Conservation (phyloP, 1,140 invertebrate genomes). For the Neuroterus valhalla region DNA sequence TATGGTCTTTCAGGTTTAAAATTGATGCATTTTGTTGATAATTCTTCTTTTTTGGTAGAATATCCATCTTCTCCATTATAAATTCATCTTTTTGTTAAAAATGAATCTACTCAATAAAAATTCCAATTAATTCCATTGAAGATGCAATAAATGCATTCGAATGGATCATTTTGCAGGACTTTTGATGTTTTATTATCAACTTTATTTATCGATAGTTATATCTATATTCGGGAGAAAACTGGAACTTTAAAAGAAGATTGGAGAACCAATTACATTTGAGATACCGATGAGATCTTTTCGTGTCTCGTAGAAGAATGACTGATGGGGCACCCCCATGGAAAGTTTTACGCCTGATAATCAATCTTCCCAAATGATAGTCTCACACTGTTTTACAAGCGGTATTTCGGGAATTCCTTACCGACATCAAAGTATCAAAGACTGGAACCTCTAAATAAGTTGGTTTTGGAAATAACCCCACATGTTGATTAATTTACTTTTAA, state of each 20-base stretch:
- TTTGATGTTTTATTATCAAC: no score
- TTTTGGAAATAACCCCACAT: not conserved
- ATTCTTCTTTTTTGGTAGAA: no score
- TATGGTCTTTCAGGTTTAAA: no score
- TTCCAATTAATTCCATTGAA: no score
- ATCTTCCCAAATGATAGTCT: conserved; percentile 17
- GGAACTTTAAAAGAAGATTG: conserved; percentile 6
- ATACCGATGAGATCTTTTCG: conserved; percentile 26
- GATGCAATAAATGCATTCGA: no score
- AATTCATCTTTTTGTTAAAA: no score
- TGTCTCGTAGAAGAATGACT: conserved; percentile 26
- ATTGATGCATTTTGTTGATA: no score
- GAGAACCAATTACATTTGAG: conserved; percentile 16
- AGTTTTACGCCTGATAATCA: conserved; percentile 13
- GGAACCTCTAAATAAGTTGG: conserved; percentile 7
- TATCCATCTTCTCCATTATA: no score
- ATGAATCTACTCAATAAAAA: no score
- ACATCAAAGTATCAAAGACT: conserved; percentile 4
- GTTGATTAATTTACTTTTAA: conserved; percentile 20
- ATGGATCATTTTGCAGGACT: no score
- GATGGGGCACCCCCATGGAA: conserved; percentile 17
- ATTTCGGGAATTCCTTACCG: conserved; percentile 12
- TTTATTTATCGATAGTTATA: no score
- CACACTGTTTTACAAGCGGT: conserved; percentile 15
- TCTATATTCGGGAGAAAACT: not conserved